Base-by-base conservation (phyloP, 2,888 invertebrate genomes). In the Amphipoea lucens region DNA sequence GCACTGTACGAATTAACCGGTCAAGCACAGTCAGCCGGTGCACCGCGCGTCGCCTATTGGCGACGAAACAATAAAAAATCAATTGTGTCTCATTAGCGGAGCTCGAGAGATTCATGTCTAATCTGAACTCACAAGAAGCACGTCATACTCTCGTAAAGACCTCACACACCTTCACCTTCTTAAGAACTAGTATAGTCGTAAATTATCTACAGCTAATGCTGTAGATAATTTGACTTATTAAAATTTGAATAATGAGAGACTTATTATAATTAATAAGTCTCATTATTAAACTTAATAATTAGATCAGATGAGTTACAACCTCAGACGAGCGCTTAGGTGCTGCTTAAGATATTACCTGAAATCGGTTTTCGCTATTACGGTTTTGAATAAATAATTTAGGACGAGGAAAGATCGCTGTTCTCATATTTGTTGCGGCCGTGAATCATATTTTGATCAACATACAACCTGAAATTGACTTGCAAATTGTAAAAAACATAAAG, bases 111-210 rank as follows among this genome's bases (percentile, higher is more conserved):
- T 75, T 68, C 9, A 54, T 74, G 45, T 36, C n/a, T 42, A 57
- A 77, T 54, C 66, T 60, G 0, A 66, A 0, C n/a, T 6, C 17
- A n/a, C 11, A 40, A 40, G 4, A 66, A 65, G 6, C n/a, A 60
- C 17, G 29, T 36, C 17, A 57, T 78, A 81, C 36, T 54, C 51
- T 40, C 29, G 14, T 45, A 23, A 72, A 62, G 23, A 23, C 51
- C 60, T 79, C 29, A 67, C 45, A 66, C 40, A 36, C 36, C 36
- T 3, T 36, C 36, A 36, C 36, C 84, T 84, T 60, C 57, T 42
- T 71, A 48, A 81, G 80, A 84, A 84, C 66, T 80, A 71, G 84
- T 67, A 42, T 12, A 42, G 67, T 67, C 85, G 23, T 82, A 82
- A 82, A 80, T 84, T 84, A 76, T 23, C 23, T 48, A 48, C 12